Evolutionary conservation across 2,113 vertebrate species (phyloP).

Genomic region (Laticauda laticaudata): DNA sequence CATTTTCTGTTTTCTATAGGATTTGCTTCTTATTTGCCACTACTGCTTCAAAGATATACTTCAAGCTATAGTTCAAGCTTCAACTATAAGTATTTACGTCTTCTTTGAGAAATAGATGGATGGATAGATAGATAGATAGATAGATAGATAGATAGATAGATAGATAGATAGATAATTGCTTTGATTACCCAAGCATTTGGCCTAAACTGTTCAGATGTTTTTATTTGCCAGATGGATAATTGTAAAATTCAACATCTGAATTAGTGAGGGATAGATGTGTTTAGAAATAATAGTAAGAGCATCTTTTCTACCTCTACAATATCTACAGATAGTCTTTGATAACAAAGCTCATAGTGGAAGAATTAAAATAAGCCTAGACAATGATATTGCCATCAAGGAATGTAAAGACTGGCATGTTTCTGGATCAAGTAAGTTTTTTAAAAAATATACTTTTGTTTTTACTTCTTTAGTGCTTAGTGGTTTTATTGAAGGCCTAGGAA

Average conservation of each 20-base stretch:
- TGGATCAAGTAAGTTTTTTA: constrained; percentile 81
- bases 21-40: neutral
- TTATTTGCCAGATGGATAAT: neutral
- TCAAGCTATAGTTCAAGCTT: neutral
- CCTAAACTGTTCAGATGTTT: neutral
- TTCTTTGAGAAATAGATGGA: neutral
- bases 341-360: constrained; percentile 90
- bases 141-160: too few species aligned
- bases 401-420: constrained; percentile 90
- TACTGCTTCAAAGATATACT: neutral
- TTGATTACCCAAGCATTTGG: neutral
- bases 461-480: neutral
- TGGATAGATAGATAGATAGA: too few species aligned
- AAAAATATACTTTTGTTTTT: neutral
- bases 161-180: neutral
- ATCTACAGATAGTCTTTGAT: constrained; percentile 84
- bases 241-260: neutral
- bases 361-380: constrained; percentile 84
- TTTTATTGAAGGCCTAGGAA: neutral
- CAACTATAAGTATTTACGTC: neutral
- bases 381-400: constrained; percentile 82
- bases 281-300: neutral
- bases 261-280: neutral
- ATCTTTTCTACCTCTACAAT: too few species aligned
- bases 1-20: neutral